Percentiles rank a stretch among this genome's conserved stretches.
These are phyloP conservation scores for Nemapogon koenigi DNA, from an alignment of 2,888 invertebrate genomes.

Conservation along the genomic window DNA sequence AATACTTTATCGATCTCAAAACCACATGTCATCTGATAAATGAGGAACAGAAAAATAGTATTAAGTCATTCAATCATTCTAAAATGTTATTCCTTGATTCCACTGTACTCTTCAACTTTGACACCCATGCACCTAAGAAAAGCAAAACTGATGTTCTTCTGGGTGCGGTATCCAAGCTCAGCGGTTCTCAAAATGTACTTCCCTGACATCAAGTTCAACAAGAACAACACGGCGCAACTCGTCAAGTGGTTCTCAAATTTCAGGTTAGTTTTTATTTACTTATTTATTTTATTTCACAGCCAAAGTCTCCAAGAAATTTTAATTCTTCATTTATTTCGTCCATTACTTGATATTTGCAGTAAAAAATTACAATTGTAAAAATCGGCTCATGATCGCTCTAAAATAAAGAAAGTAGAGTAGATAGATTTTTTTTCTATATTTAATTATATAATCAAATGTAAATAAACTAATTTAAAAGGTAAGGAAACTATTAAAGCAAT, in stretches of 20 bases:
- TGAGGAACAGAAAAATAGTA: too few species aligned
- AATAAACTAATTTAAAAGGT: not conserved
- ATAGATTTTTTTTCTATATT: not conserved
- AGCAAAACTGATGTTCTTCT: constrained; percentile 99
- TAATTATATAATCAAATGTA: not conserved
- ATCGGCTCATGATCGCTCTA: too few species aligned
- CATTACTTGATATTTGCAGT: too few species aligned
- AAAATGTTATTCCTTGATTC: constrained; percentile 71
- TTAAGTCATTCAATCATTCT: constrained; percentile 8
- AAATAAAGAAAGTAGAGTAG: too few species aligned
- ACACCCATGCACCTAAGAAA: constrained; percentile 99
- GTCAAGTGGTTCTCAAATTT: constrained; percentile 99
- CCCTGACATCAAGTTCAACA: constrained; percentile 99
- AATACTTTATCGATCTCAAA: too few species aligned
- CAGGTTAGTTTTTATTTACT: constrained; percentile 95
- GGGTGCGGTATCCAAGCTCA: constrained; percentile 98
- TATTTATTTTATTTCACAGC: constrained; percentile 14
- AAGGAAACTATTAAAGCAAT: constrained; percentile 27
- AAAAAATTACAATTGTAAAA: too few species aligned
- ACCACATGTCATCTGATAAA: too few species aligned
- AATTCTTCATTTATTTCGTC: too few species aligned
- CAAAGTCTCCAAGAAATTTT: too few species aligned
- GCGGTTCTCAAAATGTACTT: constrained; percentile 99
- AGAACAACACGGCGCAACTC: constrained; percentile 99
- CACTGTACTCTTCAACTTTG: constrained; percentile 92